Percentiles rank a stretch among this genome's conserved stretches.
These are phyloP conservation scores for Toxotes chatareus DNA, from an alignment of 2,113 vertebrate species.

Conservation along the genomic window DNA sequence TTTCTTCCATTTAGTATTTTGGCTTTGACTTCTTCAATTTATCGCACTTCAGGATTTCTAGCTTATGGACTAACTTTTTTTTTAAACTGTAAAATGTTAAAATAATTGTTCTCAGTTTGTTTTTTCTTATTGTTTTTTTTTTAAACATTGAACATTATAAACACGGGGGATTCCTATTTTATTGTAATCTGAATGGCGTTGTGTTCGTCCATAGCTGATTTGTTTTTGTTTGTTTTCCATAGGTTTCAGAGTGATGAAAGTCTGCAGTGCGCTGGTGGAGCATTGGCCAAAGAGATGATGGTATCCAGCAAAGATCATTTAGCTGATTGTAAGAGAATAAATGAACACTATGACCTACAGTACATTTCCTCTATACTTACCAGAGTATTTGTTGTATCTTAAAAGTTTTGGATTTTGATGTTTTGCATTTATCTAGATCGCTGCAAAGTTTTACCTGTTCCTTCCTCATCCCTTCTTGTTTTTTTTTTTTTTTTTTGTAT, in stretches of 20 bases:
- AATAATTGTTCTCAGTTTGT: slow-evolving; percentile 59
- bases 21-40: slow-evolving; percentile 72
- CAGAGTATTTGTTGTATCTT: slow-evolving; percentile 55
- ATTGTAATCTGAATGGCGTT: background rate
- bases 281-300: slow-evolving; percentile 67
- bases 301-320: slow-evolving; percentile 65
- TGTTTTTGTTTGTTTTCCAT: slow-evolving; percentile 86
- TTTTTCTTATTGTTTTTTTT: slow-evolving; percentile 43
- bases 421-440: slow-evolving; percentile 61
- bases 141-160: slow-evolving; percentile 66
- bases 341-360: slow-evolving; percentile 60
- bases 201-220: slow-evolving; percentile 51
- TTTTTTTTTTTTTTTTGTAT: slow-evolving; percentile 63
- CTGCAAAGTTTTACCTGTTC: slow-evolving; percentile 30
- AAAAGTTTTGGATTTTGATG: slow-evolving; percentile 47
- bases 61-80: slow-evolving; percentile 79
- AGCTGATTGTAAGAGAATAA: slow-evolving; percentile 59
- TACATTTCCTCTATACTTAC: slow-evolving; percentile 57
- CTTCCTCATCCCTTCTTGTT: slow-evolving; percentile 16
- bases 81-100: slow-evolving; percentile 74
- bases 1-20: slow-evolving; percentile 75
- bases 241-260: slow-evolving; percentile 88
- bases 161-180: slow-evolving; percentile 78
- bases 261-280: slow-evolving; percentile 82
- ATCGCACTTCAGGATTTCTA: slow-evolving; percentile 80